These are phyloP conservation scores for Altica lythri DNA, from an alignment of 2,888 invertebrate species.

Conservation along the genomic window DNA sequence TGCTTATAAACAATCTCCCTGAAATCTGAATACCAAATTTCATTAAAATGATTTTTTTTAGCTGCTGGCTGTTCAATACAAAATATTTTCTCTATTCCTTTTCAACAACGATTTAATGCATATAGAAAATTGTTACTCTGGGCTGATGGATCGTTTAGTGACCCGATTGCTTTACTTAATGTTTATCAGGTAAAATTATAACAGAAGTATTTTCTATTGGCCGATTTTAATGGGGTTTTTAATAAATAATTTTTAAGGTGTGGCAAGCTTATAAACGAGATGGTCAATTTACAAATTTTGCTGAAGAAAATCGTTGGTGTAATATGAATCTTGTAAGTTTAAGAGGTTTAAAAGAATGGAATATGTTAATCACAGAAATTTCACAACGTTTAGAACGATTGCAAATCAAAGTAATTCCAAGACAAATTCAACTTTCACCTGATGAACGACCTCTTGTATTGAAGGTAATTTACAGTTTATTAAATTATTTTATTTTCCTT, in stretches of 20 bases:
- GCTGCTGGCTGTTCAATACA: slow-evolving; percentile 83
- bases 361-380: slow-evolving; percentile 73
- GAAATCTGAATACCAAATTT: too few relatives aligned
- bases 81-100: slow-evolving; percentile 77
- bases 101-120: slow-evolving; percentile 69
- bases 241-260: slow-evolving; percentile 64
- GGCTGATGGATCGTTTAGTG: slow-evolving; percentile 83
- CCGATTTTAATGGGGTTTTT: slow-evolving; percentile 3
- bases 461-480: slow-evolving; percentile 61
- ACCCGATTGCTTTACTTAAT: slow-evolving; percentile 80
- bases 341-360: slow-evolving; percentile 74
- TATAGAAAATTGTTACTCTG: slow-evolving; percentile 79
- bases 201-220: background rate
- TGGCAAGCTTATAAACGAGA: slow-evolving; percentile 61
- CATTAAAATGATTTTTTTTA: too few relatives aligned
- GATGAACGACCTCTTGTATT: slow-evolving; percentile 66
- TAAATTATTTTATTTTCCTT: background rate
- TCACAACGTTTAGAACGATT: slow-evolving; percentile 63
- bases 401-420: slow-evolving; percentile 64
- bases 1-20: too few relatives aligned
- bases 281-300: slow-evolving; percentile 37
- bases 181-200: slow-evolving; percentile 69
- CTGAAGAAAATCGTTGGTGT: slow-evolving; percentile 64
- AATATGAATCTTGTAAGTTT: slow-evolving; percentile 70
- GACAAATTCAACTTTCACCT: slow-evolving; percentile 55